These are phyloP conservation scores for Bombus pascuorum DNA, from an alignment of 1,140 invertebrate genomes.

Conservation along the genomic window DNA sequence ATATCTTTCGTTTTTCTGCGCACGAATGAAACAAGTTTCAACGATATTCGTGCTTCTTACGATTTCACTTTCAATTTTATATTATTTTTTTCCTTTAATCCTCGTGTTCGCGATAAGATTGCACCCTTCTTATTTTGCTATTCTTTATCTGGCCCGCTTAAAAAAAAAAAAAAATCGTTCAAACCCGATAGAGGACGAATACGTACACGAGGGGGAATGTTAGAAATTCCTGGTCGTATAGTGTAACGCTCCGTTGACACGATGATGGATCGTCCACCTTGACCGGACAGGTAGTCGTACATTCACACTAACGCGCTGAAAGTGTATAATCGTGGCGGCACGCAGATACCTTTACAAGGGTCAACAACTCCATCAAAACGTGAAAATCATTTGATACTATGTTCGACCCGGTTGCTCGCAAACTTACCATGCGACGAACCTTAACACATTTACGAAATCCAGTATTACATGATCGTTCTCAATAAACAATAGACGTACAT, in stretches of 20 bases:
- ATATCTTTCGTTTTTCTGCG: neutral
- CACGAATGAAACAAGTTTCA: neutral
- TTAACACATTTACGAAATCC: neutral
- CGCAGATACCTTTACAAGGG: constrained; percentile 63
- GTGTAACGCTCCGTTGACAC: constrained; percentile 76
- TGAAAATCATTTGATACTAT: constrained; percentile 49
- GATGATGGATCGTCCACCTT: constrained; percentile 79
- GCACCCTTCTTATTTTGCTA: neutral
- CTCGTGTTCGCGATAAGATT: neutral
- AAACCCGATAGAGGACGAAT: constrained; percentile 21
- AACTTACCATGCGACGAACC: constrained; percentile 1
- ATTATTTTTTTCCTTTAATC: neutral
- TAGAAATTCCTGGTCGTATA: constrained; percentile 53
- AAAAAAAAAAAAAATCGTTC: constrained; percentile 10
- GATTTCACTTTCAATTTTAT: neutral
- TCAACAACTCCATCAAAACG: constrained; percentile 69
- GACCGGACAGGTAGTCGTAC: constrained; percentile 68
- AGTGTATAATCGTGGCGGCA: constrained; percentile 64
- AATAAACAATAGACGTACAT: neutral
- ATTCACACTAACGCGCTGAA: constrained; percentile 65
- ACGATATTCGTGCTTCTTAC: neutral
- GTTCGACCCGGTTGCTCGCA: neutral
- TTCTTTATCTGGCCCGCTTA: constrained; percentile 1
- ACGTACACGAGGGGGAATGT: constrained; percentile 34
- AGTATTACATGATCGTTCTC: neutral